phyloP scores from a whole-genome alignment of 1,140 invertebrate species.

The Scaptomyza graminum region DNA sequence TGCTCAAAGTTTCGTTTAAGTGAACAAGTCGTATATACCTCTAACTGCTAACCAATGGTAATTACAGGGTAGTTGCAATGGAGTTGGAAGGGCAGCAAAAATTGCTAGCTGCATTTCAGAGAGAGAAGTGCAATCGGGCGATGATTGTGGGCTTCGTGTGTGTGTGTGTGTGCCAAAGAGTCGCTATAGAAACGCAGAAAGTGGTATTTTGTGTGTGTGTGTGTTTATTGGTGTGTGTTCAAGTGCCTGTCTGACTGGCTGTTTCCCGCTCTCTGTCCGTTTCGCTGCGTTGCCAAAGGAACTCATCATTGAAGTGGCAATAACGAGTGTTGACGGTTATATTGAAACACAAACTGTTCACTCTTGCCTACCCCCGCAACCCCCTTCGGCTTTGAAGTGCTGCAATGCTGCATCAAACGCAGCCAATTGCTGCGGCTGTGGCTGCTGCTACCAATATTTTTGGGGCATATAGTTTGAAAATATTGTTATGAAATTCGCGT shows the following conservation, averaged over 20 bases:
- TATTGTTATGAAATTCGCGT: slow-evolving; percentile 26
- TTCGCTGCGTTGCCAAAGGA: slow-evolving; percentile 23
- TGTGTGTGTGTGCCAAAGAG: not conserved
- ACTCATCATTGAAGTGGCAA: slow-evolving; percentile 68
- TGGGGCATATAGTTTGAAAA: slow-evolving; percentile 14
- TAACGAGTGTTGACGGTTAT: slow-evolving; percentile 64
- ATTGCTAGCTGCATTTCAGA: slow-evolving; percentile 62
- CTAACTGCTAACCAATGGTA: not conserved
- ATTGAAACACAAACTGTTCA: slow-evolving; percentile 51
- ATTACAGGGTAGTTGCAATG: slow-evolving; percentile 10
- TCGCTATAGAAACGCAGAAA: slow-evolving; percentile 11
- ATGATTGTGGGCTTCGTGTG: slow-evolving; percentile 23
- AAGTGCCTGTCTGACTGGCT: slow-evolving; percentile 2
- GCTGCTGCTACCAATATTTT: slow-evolving; percentile 15
- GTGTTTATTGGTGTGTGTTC: slow-evolving; percentile 1
- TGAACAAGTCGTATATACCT: not conserved
- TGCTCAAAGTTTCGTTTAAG: too few species aligned
- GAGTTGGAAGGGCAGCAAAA: slow-evolving; percentile 40
- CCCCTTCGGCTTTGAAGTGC: not conserved
- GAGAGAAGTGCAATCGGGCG: slow-evolving; percentile 55
- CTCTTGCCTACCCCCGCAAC: not conserved
- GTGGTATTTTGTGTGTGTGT: not conserved
- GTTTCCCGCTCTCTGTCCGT: not conserved
- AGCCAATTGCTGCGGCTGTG: slow-evolving; percentile 35
- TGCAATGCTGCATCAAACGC: slow-evolving; percentile 31